phyloP scores from a whole-genome alignment of 2,888 invertebrate genomes.

The Andrena dorsata region DNA sequence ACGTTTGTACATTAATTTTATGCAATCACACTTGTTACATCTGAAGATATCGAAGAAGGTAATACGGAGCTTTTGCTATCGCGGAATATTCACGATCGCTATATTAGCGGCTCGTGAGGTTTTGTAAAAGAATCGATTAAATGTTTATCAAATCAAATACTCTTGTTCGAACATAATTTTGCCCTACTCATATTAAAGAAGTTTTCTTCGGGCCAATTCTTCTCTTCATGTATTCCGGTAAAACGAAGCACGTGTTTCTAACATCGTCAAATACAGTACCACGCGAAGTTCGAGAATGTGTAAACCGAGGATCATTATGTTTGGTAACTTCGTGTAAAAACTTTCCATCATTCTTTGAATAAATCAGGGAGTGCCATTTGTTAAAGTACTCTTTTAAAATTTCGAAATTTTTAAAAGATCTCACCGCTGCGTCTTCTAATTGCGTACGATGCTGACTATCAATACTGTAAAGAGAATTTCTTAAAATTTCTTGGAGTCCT shows the following conservation, averaged over 20 bases:
- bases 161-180: not conserved
- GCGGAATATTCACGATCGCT: constrained; percentile 8
- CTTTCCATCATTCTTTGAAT: constrained; percentile 17
- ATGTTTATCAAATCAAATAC: not conserved
- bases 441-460: constrained; percentile 53
- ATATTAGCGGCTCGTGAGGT: constrained; percentile 19
- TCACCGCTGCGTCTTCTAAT: constrained; percentile 48
- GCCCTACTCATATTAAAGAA: constrained; percentile 27
- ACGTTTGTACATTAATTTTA: constrained; percentile 6
- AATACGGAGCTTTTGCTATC: not conserved
- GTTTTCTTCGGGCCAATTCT: constrained; percentile 11
- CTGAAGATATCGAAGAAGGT: not conserved
- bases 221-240: constrained; percentile 53
- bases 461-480: constrained; percentile 47
- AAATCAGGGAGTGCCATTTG: constrained; percentile 59
- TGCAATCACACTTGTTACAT: not conserved
- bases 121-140: constrained; percentile 8
- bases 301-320: not conserved
- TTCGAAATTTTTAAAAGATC: constrained; percentile 59
- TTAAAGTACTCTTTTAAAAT: constrained; percentile 65
- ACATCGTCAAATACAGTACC: constrained; percentile 1
- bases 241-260: constrained; percentile 21
- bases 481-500: constrained; percentile 59
- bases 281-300: not conserved
- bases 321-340: not conserved